Conservation (phyloP, 2,888 invertebrate species). For the Incurvaria masculella region DNA sequence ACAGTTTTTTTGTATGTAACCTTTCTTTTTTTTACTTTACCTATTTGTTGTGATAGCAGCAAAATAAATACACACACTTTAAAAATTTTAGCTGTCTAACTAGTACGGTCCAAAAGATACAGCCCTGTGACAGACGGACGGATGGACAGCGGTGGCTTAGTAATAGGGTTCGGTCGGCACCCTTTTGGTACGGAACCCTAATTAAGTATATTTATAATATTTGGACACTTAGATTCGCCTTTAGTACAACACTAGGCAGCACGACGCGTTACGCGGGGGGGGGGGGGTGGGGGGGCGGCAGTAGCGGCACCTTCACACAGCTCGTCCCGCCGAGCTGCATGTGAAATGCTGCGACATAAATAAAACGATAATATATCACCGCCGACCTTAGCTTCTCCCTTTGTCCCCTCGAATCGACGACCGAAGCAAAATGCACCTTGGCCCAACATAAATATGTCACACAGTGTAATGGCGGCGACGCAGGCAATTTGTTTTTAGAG, state of each 20-base stretch:
- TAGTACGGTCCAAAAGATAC: too few species aligned
- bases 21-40: too few species aligned
- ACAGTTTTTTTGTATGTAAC: too few species aligned
- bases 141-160: too few species aligned
- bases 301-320: not conserved
- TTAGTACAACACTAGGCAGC: not conserved
- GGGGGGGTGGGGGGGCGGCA: not conserved
- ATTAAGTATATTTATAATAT: too few species aligned
- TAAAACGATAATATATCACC: conserved; percentile 36
- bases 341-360: conserved; percentile 22
- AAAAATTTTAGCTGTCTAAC: too few species aligned
- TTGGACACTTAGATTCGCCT: too few species aligned
- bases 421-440: not conserved
- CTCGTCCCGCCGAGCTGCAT: not conserved
- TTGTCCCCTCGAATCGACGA: not conserved
- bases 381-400: conserved; percentile 32
- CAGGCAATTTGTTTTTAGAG: not conserved
- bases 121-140: too few species aligned
- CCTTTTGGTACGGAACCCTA: too few species aligned
- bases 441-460: not conserved
- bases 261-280: not conserved
- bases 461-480: not conserved
- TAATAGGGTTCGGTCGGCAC: too few species aligned
- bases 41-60: too few species aligned
- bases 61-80: too few species aligned